A percentile compares a stretch with the other conserved stretches of the same genome.
phyloP scores from a whole-genome alignment of 2,797 vertebrate genomes.

The Xenops minutus region DNA sequence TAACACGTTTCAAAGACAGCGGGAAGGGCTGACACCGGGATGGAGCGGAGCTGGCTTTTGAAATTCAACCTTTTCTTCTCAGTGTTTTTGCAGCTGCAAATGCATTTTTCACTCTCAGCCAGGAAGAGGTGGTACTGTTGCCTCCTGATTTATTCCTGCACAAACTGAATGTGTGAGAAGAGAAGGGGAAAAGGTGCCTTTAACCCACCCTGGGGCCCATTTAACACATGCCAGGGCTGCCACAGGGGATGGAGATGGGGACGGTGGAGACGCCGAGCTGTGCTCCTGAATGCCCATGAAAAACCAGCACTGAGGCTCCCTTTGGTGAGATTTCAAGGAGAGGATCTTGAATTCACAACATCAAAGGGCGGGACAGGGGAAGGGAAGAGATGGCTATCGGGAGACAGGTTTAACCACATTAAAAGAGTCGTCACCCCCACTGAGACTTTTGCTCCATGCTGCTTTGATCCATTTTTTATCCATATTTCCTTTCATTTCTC shows the following conservation, averaged over 20 bases:
- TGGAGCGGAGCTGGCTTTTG: background rate
- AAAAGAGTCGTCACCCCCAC: constrained; percentile 38
- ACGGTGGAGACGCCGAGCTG: background rate
- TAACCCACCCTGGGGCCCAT: background rate
- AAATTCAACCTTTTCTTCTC: constrained; percentile 1
- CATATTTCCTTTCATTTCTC: constrained; percentile 62
- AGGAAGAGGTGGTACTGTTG: background rate
- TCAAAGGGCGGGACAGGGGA: constrained; percentile 53
- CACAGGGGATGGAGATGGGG: background rate
- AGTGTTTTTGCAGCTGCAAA: background rate
- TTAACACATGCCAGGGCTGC: background rate
- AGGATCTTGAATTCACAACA: background rate
- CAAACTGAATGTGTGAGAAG: background rate
- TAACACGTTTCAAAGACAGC: background rate
- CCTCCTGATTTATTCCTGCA: background rate
- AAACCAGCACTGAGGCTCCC: background rate
- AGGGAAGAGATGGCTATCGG: constrained; percentile 41
- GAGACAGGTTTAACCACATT: constrained; percentile 54
- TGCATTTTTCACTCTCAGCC: background rate
- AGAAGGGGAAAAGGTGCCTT: background rate
- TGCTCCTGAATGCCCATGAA: background rate
- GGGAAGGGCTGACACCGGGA: background rate
- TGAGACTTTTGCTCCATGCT: constrained; percentile 1
- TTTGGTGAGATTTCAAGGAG: background rate
- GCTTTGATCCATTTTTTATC: constrained; percentile 73